phyloP scores from a whole-genome alignment of 2,797 vertebrate genomes.

The Typhlichthys subterraneus region DNA sequence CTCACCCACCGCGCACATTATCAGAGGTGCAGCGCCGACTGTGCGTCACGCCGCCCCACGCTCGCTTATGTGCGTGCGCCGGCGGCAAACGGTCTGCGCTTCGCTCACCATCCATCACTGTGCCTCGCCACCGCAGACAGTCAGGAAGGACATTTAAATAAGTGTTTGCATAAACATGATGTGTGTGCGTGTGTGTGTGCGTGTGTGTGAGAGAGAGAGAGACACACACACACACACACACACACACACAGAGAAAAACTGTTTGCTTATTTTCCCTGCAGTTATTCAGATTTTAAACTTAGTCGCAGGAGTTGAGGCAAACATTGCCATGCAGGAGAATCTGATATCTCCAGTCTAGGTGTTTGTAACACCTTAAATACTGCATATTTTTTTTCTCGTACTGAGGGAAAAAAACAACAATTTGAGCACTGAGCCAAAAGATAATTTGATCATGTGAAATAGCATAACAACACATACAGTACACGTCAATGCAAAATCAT shows the following conservation, averaged over 20 bases:
- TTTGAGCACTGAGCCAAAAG: too few relatives aligned
- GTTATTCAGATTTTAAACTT: slow-evolving; percentile 1
- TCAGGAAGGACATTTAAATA: not conserved
- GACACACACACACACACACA: not conserved
- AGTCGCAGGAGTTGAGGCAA: slow-evolving; percentile 5
- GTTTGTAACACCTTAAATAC: not conserved
- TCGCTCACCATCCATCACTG: not conserved
- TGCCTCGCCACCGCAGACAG: not conserved
- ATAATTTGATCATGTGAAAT: too few relatives aligned
- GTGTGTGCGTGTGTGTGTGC: too few relatives aligned
- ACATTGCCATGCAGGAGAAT: not conserved
- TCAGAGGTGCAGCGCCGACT: slow-evolving; percentile 8
- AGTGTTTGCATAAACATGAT: not conserved
- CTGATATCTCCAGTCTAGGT: slow-evolving; percentile 1
- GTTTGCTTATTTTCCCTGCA: slow-evolving; percentile 8
- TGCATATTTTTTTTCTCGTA: not conserved
- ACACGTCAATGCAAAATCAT: not conserved
- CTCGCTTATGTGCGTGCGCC: not conserved
- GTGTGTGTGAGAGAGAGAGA: not conserved
- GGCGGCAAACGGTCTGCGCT: not conserved
- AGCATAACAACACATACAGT: not conserved
- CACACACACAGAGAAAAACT: not conserved
- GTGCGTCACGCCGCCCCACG: slow-evolving; percentile 11
- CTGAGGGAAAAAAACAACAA: too few relatives aligned
- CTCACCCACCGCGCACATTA: slow-evolving; percentile 22